These are phyloP conservation scores for Creontiades dilutus DNA, from an alignment of 2,888 invertebrate genomes.

Conservation along the genomic window DNA sequence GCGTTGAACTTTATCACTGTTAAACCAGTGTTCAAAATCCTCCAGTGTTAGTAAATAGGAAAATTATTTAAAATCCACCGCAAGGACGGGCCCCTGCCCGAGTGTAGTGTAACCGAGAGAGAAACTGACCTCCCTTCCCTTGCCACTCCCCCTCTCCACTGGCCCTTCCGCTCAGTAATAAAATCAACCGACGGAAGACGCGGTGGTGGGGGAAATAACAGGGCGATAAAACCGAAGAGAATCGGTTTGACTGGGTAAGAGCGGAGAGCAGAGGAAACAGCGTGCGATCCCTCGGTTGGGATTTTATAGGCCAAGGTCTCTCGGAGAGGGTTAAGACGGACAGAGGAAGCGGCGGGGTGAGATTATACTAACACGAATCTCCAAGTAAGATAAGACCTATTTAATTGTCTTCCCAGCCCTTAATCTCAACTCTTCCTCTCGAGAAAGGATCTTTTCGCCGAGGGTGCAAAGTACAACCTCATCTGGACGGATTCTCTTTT, in stretches of 20 bases:
- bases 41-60: too few relatives aligned
- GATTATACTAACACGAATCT: neutral
- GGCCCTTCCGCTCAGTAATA: neutral
- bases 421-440: conserved; percentile 1
- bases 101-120: too few relatives aligned
- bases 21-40: too few relatives aligned
- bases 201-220: neutral
- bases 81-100: too few relatives aligned
- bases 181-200: neutral
- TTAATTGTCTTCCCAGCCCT: neutral
- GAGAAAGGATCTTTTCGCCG: neutral
- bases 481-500: too few relatives aligned
- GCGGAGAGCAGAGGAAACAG: neutral
- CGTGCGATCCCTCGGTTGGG: neutral
- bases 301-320: neutral
- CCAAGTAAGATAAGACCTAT: conserved; percentile 16
- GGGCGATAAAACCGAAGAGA: neutral
- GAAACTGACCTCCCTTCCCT: too few relatives aligned
- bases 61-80: too few relatives aligned
- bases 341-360: neutral
- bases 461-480: too few relatives aligned
- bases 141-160: too few relatives aligned
- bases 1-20: too few relatives aligned
- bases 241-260: neutral
- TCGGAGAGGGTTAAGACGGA: neutral